Base-by-base conservation (phyloP, 2,888 invertebrate genomes). In the Eupithecia abbreviata region DNA sequence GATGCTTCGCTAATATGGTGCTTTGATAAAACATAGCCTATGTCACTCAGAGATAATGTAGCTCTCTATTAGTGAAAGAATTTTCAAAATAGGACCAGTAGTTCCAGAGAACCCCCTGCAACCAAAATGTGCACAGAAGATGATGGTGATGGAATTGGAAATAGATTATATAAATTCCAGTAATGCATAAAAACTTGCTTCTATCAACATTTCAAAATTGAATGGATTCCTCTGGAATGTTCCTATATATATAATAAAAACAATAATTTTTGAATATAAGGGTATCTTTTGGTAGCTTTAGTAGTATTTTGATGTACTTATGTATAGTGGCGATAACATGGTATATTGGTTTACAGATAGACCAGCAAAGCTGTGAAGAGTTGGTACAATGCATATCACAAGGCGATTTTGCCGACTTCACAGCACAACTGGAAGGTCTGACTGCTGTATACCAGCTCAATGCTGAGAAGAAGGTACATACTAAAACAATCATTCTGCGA, bases 381-480 rank as follows among this genome's bases (percentile, higher is more conserved):
- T 92, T 99, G 74, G 98, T 98, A 2, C 96, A 97, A 80, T 98
- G 98, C 87, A 96, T 98, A 76, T 97, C 97, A 70, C 95, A 96
- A 30, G 98, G 98, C 4, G 98, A 99, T 91, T 99, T 99, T 92
- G 96, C 97, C 3, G 98, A 98, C 91, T 98, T 99, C 88, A 98
- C 98, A 2, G 96, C 97, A 9, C 99, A 99, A 90, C 91, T 99
- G n/a, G 98, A 99, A 91, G 97, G 98, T 0, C 95, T 98, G 41
- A 97, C 98, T 41, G 97, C 98, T 18, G 98, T 99, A 77, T 99
- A 99, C 90, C 98, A 98, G 89, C 94, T 99, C 13, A 98, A 98
- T 93, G 98, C 98, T 12, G 99, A 99, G 87, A 98, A 98, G 89
- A 98, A 98, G 93, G 94, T 76, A 30, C 30, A 30, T 30, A 70